Evolutionary conservation across 1,140 invertebrate genomes (phyloP).

Genomic region (Aphaenogaster ashmeadi): DNA sequence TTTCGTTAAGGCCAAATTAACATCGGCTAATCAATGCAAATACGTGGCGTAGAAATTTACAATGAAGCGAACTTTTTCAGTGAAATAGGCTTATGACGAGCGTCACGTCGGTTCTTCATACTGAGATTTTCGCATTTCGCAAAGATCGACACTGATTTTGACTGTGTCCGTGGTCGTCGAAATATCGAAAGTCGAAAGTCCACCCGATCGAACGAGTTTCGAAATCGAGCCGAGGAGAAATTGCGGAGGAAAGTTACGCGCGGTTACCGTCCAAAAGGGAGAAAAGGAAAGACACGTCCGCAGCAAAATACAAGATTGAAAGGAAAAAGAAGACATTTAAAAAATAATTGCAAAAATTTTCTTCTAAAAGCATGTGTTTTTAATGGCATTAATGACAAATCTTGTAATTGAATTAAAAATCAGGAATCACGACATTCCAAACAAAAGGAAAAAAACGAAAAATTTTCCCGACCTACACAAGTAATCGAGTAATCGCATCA

Average conservation of each 20-base stretch:
- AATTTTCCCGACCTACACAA: neutral
- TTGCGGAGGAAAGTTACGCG: slow-evolving; percentile 74
- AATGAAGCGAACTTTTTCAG: neutral
- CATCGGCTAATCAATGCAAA: neutral
- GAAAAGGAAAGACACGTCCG: slow-evolving; percentile 31
- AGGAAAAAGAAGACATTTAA: neutral
- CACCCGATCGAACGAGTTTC: slow-evolving; percentile 75
- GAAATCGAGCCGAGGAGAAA: slow-evolving; percentile 75
- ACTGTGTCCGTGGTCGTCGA: slow-evolving; percentile 17
- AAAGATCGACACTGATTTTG: neutral
- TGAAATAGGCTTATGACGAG: neutral
- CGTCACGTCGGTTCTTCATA: no score
- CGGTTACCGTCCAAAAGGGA: slow-evolving; percentile 47
- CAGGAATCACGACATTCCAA: neutral
- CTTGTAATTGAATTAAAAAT: neutral
- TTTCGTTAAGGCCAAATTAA: slow-evolving; percentile 13
- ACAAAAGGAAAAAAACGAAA: neutral
- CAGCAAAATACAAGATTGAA: neutral
- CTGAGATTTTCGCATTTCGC: neutral
- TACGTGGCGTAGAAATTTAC: neutral
- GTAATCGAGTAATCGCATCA: neutral
- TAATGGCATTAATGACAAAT: neutral
- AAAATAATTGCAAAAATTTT: neutral
- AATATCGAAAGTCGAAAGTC: slow-evolving; percentile 73
- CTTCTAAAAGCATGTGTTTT: neutral